Evolutionary conservation across 2,888 invertebrate genomes (phyloP).

Genomic region (Lucinisca nassula): DNA sequence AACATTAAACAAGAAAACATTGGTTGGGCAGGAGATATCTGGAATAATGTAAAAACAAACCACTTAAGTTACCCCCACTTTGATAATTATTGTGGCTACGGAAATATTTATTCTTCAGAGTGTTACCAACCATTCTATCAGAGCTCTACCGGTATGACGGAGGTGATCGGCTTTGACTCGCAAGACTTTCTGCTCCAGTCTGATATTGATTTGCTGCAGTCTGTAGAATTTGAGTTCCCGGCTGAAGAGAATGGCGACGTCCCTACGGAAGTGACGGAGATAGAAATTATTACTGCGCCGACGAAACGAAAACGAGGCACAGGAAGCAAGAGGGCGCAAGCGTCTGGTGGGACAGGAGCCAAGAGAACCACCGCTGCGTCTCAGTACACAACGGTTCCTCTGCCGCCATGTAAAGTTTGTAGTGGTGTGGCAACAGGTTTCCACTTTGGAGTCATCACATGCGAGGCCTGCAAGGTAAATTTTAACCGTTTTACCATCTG

Average conservation of each 20-base stretch:
- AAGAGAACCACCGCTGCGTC: slow-evolving; percentile 7
- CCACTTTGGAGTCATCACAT: slow-evolving; percentile 79
- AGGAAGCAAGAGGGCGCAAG: slow-evolving; percentile 24
- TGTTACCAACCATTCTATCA: not conserved
- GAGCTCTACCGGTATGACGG: not conserved
- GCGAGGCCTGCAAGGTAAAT: slow-evolving; percentile 79
- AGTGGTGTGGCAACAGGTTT: slow-evolving; percentile 75
- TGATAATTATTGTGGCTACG: not conserved
- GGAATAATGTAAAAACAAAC: not conserved
- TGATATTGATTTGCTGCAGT: not conserved
- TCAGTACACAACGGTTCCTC: slow-evolving; percentile 69
- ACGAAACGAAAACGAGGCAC: slow-evolving; percentile 34
- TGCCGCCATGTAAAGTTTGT: slow-evolving; percentile 80
- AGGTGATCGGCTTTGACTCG: not conserved
- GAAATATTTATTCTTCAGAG: slow-evolving; percentile 2
- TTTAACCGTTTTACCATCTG: no score
- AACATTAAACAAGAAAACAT: not conserved
- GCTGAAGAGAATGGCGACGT: not conserved
- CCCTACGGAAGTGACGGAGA: not conserved
- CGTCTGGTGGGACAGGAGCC: not conserved
- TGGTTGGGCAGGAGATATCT: not conserved
- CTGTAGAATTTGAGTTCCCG: not conserved
- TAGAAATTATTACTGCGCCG: not conserved
- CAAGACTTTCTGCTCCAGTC: not conserved
- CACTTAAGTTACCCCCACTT: not conserved